Evolutionary conservation across 2,113 vertebrate genomes (phyloP), one percentile per base, ranked within the genome.

Genomic region (Phodopus roborovskii): DNA sequence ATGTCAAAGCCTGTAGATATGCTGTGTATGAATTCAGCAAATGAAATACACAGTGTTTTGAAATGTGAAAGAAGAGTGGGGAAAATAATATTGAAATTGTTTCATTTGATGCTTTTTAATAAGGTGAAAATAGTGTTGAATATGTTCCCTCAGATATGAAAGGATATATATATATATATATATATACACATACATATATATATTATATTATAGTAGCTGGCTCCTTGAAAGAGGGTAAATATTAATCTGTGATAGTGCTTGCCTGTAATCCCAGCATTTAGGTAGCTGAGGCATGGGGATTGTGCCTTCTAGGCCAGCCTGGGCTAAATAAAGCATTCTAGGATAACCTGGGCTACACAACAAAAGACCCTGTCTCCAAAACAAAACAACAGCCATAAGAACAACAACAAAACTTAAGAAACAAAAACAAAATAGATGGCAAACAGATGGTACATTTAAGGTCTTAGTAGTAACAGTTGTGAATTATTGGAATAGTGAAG

Each of bases 11-110:
- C 81, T 84, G 9, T n/a, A 78, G 71, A 77, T 92, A 92, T 7
- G 30, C 39, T 15, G 56, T 94, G 81, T 90, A 88, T 96, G 91
- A 95, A 82, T 85, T 95, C 36, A 88, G 13, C 74, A 85, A 93
- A 94, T 45, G 78, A 94, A 74, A 92, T 50, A 79, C 8, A 91
- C 26, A 71, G 2, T 53, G 9, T 83, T 39, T 74, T 92, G 70
- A 91, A 95, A 84, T 95, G 62, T 92, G 39, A 93, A 91, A 33
- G 73, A 91, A 93, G 50, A 93, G 45, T 88, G 10, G 75, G 64
- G 39, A 85, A 94, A 96, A 90, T 66, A 91, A 50, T 70, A 68
- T 85, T 88, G 11, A 92, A 95, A 87, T 91, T 92, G 56, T 36
- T 92, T 85, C 84, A 83, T 81, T 90, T 93, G 62, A 10, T 86